A percentile compares a stretch with the other conserved stretches of the same genome.
These are phyloP conservation scores for Drosophila tropicalis DNA, from an alignment of 1,140 invertebrate genomes.

Conservation along the genomic window DNA sequence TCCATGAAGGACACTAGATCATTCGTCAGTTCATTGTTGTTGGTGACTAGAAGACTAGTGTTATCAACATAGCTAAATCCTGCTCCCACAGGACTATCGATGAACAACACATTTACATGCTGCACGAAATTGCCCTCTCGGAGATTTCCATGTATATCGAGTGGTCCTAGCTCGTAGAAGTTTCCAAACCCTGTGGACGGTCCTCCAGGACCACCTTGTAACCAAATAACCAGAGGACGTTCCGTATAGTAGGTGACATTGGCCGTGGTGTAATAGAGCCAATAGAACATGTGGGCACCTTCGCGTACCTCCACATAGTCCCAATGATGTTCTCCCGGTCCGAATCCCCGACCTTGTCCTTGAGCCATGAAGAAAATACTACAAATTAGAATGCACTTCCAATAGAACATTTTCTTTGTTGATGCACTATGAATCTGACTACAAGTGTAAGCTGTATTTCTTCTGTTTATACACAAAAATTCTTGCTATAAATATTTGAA, in stretches of 20 bases:
- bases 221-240: slow-evolving; percentile 90
- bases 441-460: too few species aligned
- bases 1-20: slow-evolving; percentile 90
- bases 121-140: slow-evolving; percentile 91
- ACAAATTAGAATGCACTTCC: slow-evolving; percentile 10
- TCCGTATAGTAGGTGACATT: slow-evolving; percentile 85
- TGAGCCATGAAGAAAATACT: slow-evolving; percentile 14
- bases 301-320: slow-evolving; percentile 87
- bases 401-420: slow-evolving; percentile 31
- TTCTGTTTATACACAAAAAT: too few species aligned
- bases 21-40: slow-evolving; percentile 89
- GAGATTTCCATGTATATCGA: slow-evolving; percentile 86
- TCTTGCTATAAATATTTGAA: too few species aligned
- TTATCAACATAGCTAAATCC: slow-evolving; percentile 92
- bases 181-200: slow-evolving; percentile 91
- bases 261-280: slow-evolving; percentile 90
- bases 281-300: slow-evolving; percentile 92
- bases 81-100: slow-evolving; percentile 95
- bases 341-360: slow-evolving; percentile 82
- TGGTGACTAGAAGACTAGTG: slow-evolving; percentile 84
- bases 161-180: slow-evolving; percentile 90
- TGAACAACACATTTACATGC: slow-evolving; percentile 91
- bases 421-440: not conserved
- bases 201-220: slow-evolving; percentile 90
- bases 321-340: slow-evolving; percentile 87